phyloP scores from a whole-genome alignment of 2,888 invertebrate genomes.

The Lithophane socia region DNA sequence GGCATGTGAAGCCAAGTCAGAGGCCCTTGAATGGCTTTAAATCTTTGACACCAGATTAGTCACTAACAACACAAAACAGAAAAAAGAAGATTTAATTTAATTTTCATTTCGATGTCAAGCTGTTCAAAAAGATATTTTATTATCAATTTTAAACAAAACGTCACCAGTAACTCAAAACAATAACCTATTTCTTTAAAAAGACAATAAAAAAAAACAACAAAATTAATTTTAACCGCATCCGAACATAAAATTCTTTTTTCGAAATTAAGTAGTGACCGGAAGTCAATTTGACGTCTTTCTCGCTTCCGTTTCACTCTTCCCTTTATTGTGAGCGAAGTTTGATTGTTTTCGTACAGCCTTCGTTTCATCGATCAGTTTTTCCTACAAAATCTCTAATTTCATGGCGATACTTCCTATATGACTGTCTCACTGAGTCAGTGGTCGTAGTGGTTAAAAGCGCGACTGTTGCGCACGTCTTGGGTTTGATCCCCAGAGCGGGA shows the following conservation, averaged over 20 bases:
- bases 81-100: too few species aligned
- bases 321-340: conserved; percentile 56
- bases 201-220: conserved; percentile 42
- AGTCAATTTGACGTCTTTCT: conserved; percentile 33
- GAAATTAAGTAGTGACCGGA: conserved; percentile 56
- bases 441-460: background rate
- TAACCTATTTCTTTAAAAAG: conserved; percentile 9
- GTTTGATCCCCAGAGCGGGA: background rate
- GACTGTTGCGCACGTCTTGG: background rate
- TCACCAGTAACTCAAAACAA: conserved; percentile 25
- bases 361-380: conserved; percentile 50
- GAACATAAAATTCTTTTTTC: conserved; percentile 41
- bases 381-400: conserved; percentile 59
- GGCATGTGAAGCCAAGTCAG: too few species aligned
- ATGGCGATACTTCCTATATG: conserved; percentile 30
- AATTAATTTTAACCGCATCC: conserved; percentile 51
- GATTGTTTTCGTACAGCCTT: conserved; percentile 56
- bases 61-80: too few species aligned
- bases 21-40: too few species aligned
- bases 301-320: conserved; percentile 64
- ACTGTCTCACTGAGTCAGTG: background rate
- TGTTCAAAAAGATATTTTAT: background rate
- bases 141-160: conserved; percentile 29
- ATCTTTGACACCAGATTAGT: too few species aligned
- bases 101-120: background rate